Base-by-base conservation (phyloP, 2,113 vertebrate species). In the Scalopus aquaticus region DNA sequence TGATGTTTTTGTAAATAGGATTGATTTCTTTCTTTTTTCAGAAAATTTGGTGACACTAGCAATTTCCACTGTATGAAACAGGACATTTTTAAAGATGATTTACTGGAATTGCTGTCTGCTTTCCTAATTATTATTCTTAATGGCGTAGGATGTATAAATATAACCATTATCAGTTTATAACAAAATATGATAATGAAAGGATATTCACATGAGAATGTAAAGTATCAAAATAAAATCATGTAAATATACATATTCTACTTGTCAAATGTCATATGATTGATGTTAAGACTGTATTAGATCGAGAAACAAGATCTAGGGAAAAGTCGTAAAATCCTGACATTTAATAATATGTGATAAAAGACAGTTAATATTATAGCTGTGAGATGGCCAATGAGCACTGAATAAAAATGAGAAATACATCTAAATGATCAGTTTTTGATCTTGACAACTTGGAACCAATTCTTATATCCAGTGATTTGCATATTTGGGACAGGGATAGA, bases 221-320 rank as follows among this genome's bases (percentile, higher is more conserved):
- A 39, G 19, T 83, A 60, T 58, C 58, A 93, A 88, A 84, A 95
- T 76, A 42, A 93, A 81, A 86, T n/a, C 69, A 89, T 79, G 26
- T 81, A 56, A 69, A 95, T 24, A 77, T 26, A 12, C 30, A 77
- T 9, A 62, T 67, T 54, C 13, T 12, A 26, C 20, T 65, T 62
- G 54, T 91, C 58, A 92, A 90, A 51, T 64, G 39, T 4, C 12
- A 94, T 64, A 78, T 81, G 67, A 67, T 56, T 58, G 42, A 65
- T 74, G 3, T 88, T 84, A 95, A 92, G 32, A 12, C 19, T 49
- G 15, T 49, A 35, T 73, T 74, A 85, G 19, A 7, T 80, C 37
- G 49, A 85, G 26, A 93, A 88, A 67, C 17, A 56, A 30, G 9
- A 83, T 49, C 35, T 93, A 37, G 19, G 19, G 9, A 22, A 54